Evolutionary conservation across 2,888 invertebrate species (phyloP).

Genomic region (Tipula helvola): DNA sequence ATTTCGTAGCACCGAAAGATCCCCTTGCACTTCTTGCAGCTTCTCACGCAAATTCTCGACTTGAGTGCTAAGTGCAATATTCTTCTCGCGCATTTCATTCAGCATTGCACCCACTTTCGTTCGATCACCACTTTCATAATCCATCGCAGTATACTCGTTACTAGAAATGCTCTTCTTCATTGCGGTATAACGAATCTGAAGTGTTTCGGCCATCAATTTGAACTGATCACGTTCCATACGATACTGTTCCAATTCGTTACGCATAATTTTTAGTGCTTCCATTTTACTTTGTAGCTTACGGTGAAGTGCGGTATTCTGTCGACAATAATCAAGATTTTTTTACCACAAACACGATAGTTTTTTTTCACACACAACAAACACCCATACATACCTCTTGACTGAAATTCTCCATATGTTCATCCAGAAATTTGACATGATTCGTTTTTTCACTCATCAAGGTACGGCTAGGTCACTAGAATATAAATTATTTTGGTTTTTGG

Average conservation of each 20-base stretch:
- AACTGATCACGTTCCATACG: conserved; percentile 68
- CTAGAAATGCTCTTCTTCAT: conserved; percentile 32
- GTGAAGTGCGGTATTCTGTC: conserved; percentile 38
- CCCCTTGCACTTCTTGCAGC: conserved; percentile 55
- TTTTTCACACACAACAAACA: not conserved
- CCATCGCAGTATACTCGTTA: conserved; percentile 26
- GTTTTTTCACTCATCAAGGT: conserved; percentile 11
- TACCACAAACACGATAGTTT: not conserved
- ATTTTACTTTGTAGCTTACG: conserved; percentile 70
- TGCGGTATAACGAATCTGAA: conserved; percentile 43
- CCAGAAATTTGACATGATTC: conserved; percentile 27
- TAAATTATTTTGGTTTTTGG: not conserved
- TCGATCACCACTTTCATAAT: conserved; percentile 22
- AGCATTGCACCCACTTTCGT: conserved; percentile 44
- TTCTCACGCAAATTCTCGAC: conserved; percentile 60
- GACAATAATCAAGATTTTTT: not conserved
- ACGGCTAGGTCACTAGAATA: not conserved
- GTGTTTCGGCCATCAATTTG: conserved; percentile 66
- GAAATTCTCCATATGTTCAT: conserved; percentile 37
- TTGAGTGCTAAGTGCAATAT: conserved; percentile 41
- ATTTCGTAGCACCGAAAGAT: conserved; percentile 49
- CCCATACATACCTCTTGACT: conserved; percentile 30
- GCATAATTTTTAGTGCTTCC: conserved; percentile 67
- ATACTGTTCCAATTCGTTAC: conserved; percentile 63
- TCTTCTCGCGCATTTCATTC: conserved; percentile 45